Evolutionary conservation across 1,140 invertebrate genomes (phyloP), one percentile per base, ranked within the genome.

Genomic region (Meloidogyne floridensis): DNA sequence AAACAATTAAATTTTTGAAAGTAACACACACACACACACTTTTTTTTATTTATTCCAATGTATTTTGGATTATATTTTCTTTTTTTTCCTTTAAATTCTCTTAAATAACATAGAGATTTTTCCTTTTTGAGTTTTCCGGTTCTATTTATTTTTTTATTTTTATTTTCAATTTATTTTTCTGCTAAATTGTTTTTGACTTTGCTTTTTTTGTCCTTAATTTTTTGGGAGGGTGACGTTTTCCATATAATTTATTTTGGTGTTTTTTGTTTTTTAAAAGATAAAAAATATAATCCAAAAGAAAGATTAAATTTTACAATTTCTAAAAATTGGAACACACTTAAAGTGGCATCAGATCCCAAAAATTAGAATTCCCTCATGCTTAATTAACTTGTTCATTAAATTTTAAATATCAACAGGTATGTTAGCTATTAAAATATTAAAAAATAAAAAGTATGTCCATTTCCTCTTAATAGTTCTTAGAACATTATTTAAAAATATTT

Each of bases 61-160:
- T 53, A 32, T 73, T 73, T 73, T 32, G n/a, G 47, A 47, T 6
- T 47, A 47, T 47, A 47, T 47, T 47, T 47, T 47, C 47, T 47
- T 47, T 42, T 73, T 18, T 73, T 32, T 32, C 32, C 32, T 32
- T 32, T 32, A 32, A 32, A 32, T 32, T 32, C 32, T 32, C 32
- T 32, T 32, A 32, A 32, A 32, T 32, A 32, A 32, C 32, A 32
- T 32, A 32, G 32, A 32, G 32, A 32, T 32, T 47, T 47, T 73
- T 73, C 51, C 15, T 53, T 73, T 73, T 73, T 73, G 13, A 73
- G 51, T 42, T 73, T 73, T 73, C 72, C 13, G 42, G 47, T 47
- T 47, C 7, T 47, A 32, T 73, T 73, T 53, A 7, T 73, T 73
- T 73, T 73, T 73, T n/a, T 3, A 20, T 73, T 20, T 11, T 20